A percentile compares a stretch with the other conserved stretches of the same genome.
phyloP scores from a whole-genome alignment of 2,113 vertebrate genomes.

The Danio rerio region GRCz12tu NC_133192.1:29340501-29341000 shows the following conservation, averaged over 20 bases:
- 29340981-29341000: no score
- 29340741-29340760: not conserved
- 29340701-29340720: not conserved
- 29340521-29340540: constrained; percentile 65
- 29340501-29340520: constrained; percentile 51
- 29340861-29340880: not conserved
- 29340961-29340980: no score
- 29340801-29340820: not conserved
- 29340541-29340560: constrained; percentile 78
- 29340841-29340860: not conserved
- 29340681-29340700: constrained; percentile 51
- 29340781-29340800: not conserved
- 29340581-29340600: constrained; percentile 78
- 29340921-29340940: no score
- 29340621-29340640: constrained; percentile 76
- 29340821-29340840: not conserved
- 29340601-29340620: constrained; percentile 71
- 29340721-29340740: not conserved
- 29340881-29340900: not conserved
- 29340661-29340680: constrained; percentile 53
- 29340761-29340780: not conserved
- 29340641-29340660: constrained; percentile 76
- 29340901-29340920: no score
- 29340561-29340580: constrained; percentile 71
- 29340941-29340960: no score